Evolutionary conservation across 2,797 vertebrate genomes (phyloP).

Genomic region (Synanceia verrucosa): DNA sequence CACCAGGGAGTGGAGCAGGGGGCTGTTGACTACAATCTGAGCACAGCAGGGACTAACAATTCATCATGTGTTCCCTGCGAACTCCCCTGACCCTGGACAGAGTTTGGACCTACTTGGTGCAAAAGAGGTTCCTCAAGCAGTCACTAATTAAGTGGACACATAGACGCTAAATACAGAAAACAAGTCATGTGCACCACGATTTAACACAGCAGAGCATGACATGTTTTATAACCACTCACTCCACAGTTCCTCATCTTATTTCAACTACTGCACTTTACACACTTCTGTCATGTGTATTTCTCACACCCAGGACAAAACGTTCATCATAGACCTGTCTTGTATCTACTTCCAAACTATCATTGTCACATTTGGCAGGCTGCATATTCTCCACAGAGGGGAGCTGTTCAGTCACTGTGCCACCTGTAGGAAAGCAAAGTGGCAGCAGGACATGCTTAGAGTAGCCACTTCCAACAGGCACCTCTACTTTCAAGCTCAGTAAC

Average conservation of each 20-base stretch:
- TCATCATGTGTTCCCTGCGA: constrained; percentile 57
- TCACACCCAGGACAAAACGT: constrained; percentile 28
- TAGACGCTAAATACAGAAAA: constrained; percentile 46
- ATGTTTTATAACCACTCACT: background rate
- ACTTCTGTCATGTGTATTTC: constrained; percentile 23
- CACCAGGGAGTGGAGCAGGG: constrained; percentile 3
- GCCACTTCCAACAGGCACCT: background rate
- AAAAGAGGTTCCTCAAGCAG: constrained; percentile 33
- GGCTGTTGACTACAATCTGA: constrained; percentile 43
- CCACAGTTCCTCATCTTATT: constrained; percentile 23
- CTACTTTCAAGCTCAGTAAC: background rate
- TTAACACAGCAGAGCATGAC: constrained; percentile 23
- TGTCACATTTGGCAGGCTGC: background rate
- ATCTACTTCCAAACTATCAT: background rate
- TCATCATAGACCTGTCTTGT: background rate
- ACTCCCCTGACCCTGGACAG: constrained; percentile 25
- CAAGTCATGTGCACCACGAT: constrained; percentile 37
- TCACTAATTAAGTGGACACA: constrained; percentile 38
- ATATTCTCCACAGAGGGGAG: background rate
- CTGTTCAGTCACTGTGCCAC: background rate
- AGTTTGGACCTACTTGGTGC: constrained; percentile 31
- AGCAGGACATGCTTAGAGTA: background rate
- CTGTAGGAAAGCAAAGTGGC: background rate
- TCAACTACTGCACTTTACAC: constrained; percentile 24
- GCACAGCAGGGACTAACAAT: constrained; percentile 54